phyloP scores from a whole-genome alignment of 2,888 invertebrate species.

The Drosophila birchii region DNA sequence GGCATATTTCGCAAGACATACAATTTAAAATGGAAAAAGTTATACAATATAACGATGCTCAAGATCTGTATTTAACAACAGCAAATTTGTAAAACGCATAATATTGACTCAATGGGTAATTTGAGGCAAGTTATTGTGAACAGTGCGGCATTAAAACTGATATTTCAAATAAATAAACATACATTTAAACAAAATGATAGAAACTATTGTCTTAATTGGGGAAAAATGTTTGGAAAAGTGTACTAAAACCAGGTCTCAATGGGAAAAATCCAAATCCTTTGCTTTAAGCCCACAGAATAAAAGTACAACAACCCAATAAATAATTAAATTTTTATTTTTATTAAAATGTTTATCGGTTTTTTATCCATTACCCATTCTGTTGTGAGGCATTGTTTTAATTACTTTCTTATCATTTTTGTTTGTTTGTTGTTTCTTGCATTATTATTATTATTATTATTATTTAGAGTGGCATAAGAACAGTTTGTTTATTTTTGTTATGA shows the following conservation, averaged over 20 bases:
- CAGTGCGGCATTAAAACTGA: constrained; percentile 60
- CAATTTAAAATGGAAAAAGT: constrained; percentile 20
- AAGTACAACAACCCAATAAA: background rate
- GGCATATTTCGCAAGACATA: constrained; percentile 25
- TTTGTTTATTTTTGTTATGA: constrained; percentile 14
- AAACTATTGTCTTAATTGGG: background rate
- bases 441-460: constrained; percentile 20
- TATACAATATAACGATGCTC: constrained; percentile 44
- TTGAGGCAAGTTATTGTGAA: constrained; percentile 31
- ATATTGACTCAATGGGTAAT: constrained; percentile 34
- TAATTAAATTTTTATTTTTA: constrained; percentile 67
- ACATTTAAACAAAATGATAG: constrained; percentile 38
- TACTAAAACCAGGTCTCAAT: no score
- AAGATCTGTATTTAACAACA: constrained; percentile 47
- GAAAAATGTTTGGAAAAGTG: background rate
- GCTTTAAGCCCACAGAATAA: background rate
- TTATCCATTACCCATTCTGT: constrained; percentile 37
- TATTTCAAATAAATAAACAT: constrained; percentile 75
- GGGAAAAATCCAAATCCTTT: no score
- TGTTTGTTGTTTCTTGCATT: constrained; percentile 6
- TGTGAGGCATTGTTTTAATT: constrained; percentile 23
- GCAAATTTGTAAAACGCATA: constrained; percentile 17
- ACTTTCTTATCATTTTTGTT: constrained; percentile 16
- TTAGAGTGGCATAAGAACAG: constrained; percentile 32
- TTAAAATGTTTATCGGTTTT: constrained; percentile 60